Conservation (phyloP, 2,113 vertebrate species). For the Hemiprocne comata region DNA sequence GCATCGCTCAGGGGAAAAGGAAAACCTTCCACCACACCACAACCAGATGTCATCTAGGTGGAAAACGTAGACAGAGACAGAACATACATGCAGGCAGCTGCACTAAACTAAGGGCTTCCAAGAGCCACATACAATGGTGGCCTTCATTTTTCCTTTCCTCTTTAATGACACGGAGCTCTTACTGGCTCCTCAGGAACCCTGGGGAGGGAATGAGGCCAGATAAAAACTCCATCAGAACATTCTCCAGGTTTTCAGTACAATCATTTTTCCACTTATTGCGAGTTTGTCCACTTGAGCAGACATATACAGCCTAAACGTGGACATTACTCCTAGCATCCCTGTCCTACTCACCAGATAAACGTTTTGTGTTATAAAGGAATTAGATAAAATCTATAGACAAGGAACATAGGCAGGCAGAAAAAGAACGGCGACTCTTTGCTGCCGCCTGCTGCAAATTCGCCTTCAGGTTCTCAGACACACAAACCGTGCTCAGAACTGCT, state of each 20-base stretch:
- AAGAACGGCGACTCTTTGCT: constrained; percentile 9
- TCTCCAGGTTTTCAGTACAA: not conserved
- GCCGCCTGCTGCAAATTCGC: constrained; percentile 36
- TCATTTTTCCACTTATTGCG: not conserved
- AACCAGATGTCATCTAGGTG: fast-evolving
- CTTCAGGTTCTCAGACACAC: not conserved
- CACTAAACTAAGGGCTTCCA: not conserved
- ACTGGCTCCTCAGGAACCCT: not conserved
- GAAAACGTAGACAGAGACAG: not conserved
- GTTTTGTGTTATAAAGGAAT: not conserved
- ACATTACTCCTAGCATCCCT: not conserved
- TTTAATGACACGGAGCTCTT: not conserved
- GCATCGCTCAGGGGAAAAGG: not conserved
- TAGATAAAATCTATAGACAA: not conserved
- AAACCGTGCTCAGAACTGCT: not conserved
- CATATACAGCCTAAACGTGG: not conserved
- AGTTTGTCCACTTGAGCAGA: not conserved
- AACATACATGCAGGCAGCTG: not conserved
- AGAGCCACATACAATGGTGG: not conserved
- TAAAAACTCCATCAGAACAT: not conserved
- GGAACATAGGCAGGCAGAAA: not conserved
- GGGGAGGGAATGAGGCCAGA: not conserved
- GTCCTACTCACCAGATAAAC: not conserved
- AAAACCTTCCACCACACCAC: not conserved
- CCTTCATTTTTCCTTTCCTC: not conserved